Evolutionary conservation across 2,797 vertebrate species (phyloP), one percentile per base, ranked within the genome.

Genomic region (Pelobates cultripes): DNA sequence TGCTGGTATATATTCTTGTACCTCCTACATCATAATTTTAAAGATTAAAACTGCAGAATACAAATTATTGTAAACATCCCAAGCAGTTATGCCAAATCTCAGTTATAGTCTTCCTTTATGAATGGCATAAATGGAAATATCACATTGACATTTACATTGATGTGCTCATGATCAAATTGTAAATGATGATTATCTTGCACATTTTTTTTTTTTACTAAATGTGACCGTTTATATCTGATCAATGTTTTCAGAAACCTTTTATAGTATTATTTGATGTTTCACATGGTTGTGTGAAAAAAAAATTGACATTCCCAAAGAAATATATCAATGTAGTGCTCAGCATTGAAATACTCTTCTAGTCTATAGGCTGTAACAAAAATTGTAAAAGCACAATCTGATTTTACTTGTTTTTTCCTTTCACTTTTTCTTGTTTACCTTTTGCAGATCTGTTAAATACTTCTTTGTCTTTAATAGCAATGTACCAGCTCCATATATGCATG

Each of bases 201-300:
- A 82, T 53, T 87, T 89, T 86, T 70, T 82, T 5, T 85, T 92
- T 89, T 89, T 88, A 86, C 85, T 64, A 64, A n/a, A 28, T 88
- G 42, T 80, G 86, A 81, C 61, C 64, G 47, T 88, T 88, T 90
- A 57, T 78, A 79, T 86, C 85, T 85, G 78, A 89, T 85, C 88
- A 87, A 86, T 89, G 89, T 88, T 88, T 92, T 91, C 80, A 80
- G 83, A 68, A 43, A 88, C 69, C 64, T 87, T 90, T 87, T 80
- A 82, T 87, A 91, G 82, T 83, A 73, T 68, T 51, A 81, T 61
- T 57, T 60, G 75, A 83, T 41, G 57, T 13, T 60, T 88, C 87
- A 90, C 89, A 89, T 84, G 86, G 92, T 91, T 79, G 41, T 10
- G n/a, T 13, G 12, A 61, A 68, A 63, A 28, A 55, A 53, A 66